Evolutionary conservation across 2,888 invertebrate species (phyloP).

Genomic region (Xestia sexstrigata): DNA sequence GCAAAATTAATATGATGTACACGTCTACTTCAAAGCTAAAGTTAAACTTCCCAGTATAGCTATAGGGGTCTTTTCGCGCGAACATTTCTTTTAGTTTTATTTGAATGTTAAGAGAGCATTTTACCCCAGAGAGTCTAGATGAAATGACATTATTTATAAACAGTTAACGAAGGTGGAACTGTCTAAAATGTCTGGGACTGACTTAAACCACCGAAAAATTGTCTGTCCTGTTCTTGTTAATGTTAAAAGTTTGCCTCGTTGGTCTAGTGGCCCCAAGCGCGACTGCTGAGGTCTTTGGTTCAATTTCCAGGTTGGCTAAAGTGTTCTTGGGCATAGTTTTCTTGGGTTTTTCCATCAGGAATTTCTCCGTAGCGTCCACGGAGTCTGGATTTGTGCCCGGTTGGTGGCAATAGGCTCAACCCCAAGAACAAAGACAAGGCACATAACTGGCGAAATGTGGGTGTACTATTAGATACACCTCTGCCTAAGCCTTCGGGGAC

Average conservation of each 20-base stretch:
- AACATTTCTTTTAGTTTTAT: neutral
- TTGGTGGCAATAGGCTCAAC: neutral
- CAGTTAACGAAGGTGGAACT: neutral
- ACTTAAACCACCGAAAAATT: neutral
- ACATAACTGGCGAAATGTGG: neutral
- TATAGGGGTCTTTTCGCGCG: neutral
- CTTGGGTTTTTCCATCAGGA: neutral
- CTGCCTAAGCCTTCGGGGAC: neutral
- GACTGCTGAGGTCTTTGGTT: neutral
- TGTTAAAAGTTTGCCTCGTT: neutral
- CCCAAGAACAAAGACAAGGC: no score
- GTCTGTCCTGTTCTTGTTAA: neutral
- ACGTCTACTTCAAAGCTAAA: neutral
- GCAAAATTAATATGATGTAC: neutral
- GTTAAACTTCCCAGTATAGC: neutral
- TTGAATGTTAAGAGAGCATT: neutral
- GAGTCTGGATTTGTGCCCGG: neutral
- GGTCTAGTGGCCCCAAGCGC: neutral
- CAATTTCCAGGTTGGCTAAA: neutral
- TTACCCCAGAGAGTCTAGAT: neutral
- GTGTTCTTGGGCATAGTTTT: no score
- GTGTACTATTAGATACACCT: neutral
- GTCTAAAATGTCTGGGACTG: neutral
- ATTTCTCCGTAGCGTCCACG: neutral
- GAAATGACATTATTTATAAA: neutral